A percentile compares a stretch with the other conserved stretches of the same genome.
Conservation (phyloP, 2,888 invertebrate species). For the Pammene fasciana region DNA sequence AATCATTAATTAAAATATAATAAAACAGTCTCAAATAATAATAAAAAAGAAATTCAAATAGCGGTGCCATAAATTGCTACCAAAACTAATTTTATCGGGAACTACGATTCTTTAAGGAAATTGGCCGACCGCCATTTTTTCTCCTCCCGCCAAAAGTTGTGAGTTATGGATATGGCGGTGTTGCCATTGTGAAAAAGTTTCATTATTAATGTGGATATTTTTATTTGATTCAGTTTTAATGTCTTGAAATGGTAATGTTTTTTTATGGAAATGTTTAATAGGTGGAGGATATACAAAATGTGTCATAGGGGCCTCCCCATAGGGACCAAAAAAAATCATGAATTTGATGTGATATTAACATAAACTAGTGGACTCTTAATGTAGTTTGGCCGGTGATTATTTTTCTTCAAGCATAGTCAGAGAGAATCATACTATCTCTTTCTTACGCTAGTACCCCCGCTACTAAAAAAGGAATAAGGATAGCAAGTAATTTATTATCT, state of each 20-base stretch:
- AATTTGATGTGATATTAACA: too few relatives aligned
- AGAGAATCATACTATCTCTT: too few relatives aligned
- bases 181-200: conserved; percentile 27
- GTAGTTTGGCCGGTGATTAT: too few relatives aligned
- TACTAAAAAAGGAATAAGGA: too few relatives aligned
- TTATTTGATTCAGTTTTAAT: neutral
- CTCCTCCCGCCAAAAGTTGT: conserved; percentile 32
- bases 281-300: too few relatives aligned
- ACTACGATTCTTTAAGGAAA: conserved; percentile 24
- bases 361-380: too few relatives aligned
- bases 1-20: neutral
- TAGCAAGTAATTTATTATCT: too few relatives aligned
- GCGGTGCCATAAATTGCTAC: conserved; percentile 29
- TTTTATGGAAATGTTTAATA: too few relatives aligned
- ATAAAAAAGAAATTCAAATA: neutral
- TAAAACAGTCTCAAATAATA: conserved; percentile 9
- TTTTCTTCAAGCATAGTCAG: too few relatives aligned
- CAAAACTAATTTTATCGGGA: conserved; percentile 38
- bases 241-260: neutral
- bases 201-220: neutral
- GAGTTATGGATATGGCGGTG: conserved; percentile 31
- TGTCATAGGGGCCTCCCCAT: too few relatives aligned
- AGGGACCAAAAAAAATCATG: too few relatives aligned
- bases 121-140: conserved; percentile 38
- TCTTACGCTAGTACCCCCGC: too few relatives aligned